Percentiles rank a stretch among this genome's conserved stretches.
phyloP scores from a whole-genome alignment of 2,113 vertebrate genomes.

The Onychostoma macrolepis region DNA sequence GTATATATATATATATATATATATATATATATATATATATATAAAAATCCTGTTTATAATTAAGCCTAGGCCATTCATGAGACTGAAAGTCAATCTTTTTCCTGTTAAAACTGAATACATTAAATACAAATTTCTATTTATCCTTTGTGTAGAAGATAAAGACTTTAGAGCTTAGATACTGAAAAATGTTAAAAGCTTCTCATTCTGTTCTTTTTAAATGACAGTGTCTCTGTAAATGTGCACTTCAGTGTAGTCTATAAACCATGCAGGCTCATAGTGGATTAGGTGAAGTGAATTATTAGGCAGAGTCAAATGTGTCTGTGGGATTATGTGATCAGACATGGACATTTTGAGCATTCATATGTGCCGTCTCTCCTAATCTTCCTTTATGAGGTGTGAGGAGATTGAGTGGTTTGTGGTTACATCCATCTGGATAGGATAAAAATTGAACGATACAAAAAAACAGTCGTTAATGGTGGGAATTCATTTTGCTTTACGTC shows the following conservation, averaged over 20 bases:
- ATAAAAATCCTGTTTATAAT: too few relatives aligned
- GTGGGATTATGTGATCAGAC: conserved; percentile 19
- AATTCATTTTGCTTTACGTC: neutral
- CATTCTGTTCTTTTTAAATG: neutral
- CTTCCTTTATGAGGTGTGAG: conserved; percentile 26
- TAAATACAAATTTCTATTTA: neutral
- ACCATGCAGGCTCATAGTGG: neutral
- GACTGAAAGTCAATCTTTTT: neutral
- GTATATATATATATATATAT: too few relatives aligned
- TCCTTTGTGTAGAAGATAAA: neutral
- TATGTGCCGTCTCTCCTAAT: neutral
- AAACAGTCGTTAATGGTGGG: conserved; percentile 19
- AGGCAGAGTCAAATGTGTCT: neutral
- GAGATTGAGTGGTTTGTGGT: conserved; percentile 26
- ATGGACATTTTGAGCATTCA: conserved; percentile 11
- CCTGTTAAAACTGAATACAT: neutral
- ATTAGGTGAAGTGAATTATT: conserved; percentile 11
- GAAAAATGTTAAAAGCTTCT: neutral
- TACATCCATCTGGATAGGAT: neutral
- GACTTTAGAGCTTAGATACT: neutral
- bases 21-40: too few relatives aligned
- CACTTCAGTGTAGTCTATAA: neutral
- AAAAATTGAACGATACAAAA: neutral
- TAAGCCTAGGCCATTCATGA: neutral
- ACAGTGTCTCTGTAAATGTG: neutral